A percentile compares a stretch with the other conserved stretches of the same genome.
phyloP scores from a whole-genome alignment of 1,140 invertebrate genomes.

The Oreohelix idahoensis region DNA sequence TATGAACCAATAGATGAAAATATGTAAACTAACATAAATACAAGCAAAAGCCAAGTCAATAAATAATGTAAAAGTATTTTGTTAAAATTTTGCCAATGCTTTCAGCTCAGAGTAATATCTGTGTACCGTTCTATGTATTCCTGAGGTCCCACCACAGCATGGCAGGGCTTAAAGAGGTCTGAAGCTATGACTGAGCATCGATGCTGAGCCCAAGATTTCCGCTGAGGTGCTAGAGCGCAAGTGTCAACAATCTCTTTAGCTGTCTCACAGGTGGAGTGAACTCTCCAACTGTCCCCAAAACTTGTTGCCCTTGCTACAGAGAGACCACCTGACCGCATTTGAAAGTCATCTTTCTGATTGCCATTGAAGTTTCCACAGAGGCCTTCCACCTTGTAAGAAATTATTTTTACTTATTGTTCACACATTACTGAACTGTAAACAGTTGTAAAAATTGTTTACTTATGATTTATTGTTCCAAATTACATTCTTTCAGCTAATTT shows the following conservation, averaged over 20 bases:
- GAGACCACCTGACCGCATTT: conserved; percentile 83
- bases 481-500: too few relatives aligned
- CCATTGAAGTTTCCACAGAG: conserved; percentile 93
- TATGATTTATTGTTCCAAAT: too few relatives aligned
- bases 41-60: too few relatives aligned
- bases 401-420: too few relatives aligned
- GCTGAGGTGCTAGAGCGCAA: conserved; percentile 80
- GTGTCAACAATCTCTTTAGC: conserved; percentile 75
- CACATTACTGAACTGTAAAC: too few relatives aligned
- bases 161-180: conserved; percentile 82
- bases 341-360: conserved; percentile 79
- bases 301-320: conserved; percentile 80
- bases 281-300: conserved; percentile 91
- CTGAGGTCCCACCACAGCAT: conserved; percentile 79
- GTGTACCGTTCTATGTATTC: neutral
- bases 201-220: conserved; percentile 83
- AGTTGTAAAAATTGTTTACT: too few relatives aligned
- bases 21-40: too few relatives aligned
- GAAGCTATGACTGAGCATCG: conserved; percentile 85
- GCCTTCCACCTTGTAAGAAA: conserved; percentile 79
- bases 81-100: too few relatives aligned
- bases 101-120: neutral
- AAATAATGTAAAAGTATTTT: too few relatives aligned
- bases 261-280: conserved; percentile 81
- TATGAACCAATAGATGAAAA: too few relatives aligned